A percentile compares a stretch with the other conserved stretches of the same genome.
phyloP scores from a whole-genome alignment of 35 echinoderm and acorn worm species.

The Lytechinus pictus region DNA sequence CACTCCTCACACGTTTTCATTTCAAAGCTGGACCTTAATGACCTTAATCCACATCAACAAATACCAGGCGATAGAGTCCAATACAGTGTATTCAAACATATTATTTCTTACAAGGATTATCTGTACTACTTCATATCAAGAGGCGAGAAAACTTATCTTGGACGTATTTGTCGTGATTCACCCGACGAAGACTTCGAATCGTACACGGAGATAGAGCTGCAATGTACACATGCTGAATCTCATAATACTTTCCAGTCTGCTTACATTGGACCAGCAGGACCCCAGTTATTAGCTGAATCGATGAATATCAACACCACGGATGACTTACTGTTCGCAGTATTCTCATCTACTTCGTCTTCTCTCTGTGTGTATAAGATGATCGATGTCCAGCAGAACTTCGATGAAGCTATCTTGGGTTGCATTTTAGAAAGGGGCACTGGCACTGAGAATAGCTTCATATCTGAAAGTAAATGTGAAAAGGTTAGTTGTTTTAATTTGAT shows the following conservation, averaged over 20 bases:
- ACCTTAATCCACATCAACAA: background rate
- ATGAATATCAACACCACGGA: background rate
- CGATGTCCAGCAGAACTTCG: conserved; percentile 47
- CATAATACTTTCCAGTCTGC: conserved; percentile 55
- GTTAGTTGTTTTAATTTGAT: too few species aligned
- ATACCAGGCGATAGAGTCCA: background rate
- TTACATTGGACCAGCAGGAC: conserved; percentile 58
- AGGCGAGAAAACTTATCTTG: background rate
- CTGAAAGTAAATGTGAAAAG: too few species aligned
- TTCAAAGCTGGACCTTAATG: background rate
- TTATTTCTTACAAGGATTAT: conserved; percentile 9
- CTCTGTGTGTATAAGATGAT: conserved; percentile 59
- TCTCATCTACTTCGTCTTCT: conserved; percentile 18
- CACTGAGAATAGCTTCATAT: too few species aligned
- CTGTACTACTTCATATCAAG: conserved; percentile 45
- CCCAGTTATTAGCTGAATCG: conserved; percentile 39
- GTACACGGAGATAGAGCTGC: conserved; percentile 61
- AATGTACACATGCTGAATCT: conserved; percentile 44
- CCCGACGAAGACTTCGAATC: background rate
- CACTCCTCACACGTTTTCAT: too few species aligned
- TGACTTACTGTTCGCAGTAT: conserved; percentile 48
- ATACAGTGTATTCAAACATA: background rate
- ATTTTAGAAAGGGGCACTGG: background rate
- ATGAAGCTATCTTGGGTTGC: conserved; percentile 33
- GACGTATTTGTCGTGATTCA: conserved; percentile 40